A percentile compares a stretch with the other conserved stretches of the same genome.
phyloP scores from a whole-genome alignment of 2,888 invertebrate genomes.

The Amphipyra tragopoginis region DNA sequence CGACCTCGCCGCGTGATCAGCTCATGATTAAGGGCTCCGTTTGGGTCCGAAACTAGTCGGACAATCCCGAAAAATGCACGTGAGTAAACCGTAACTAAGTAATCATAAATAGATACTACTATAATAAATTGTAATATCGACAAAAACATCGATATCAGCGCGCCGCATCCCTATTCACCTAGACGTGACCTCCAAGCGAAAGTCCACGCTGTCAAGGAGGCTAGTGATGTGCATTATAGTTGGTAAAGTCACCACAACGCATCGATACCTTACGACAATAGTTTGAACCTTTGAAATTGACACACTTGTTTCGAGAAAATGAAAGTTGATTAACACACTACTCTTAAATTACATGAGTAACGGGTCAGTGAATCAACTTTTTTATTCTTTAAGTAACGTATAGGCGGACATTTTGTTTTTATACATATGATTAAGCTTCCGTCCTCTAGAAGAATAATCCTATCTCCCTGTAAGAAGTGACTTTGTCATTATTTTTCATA shows the following conservation, averaged over 20 bases:
- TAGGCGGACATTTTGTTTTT: neutral
- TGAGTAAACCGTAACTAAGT: too few relatives aligned
- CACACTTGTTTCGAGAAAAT: slow-evolving; percentile 45
- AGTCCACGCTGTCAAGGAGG: slow-evolving; percentile 70
- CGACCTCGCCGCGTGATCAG: too few relatives aligned
- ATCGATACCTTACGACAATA: slow-evolving; percentile 36
- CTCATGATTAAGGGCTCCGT: too few relatives aligned
- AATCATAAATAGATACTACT: too few relatives aligned
- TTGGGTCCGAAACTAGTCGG: too few relatives aligned
- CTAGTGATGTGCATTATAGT: slow-evolving; percentile 67
- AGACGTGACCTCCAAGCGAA: slow-evolving; percentile 77
- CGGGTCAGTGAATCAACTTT: slow-evolving; percentile 29
- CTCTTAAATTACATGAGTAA: slow-evolving; percentile 22
- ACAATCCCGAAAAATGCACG: too few relatives aligned
- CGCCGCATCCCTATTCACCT: slow-evolving; percentile 63
- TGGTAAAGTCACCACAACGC: slow-evolving; percentile 20
- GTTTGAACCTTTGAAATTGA: slow-evolving; percentile 34
- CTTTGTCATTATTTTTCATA: too few relatives aligned
- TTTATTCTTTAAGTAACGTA: slow-evolving; percentile 2
- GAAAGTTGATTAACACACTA: slow-evolving; percentile 40
- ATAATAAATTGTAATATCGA: neutral
- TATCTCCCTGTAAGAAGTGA: too few relatives aligned
- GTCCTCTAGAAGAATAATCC: too few relatives aligned
- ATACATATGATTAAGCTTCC: neutral
- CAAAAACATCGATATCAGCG: slow-evolving; percentile 25